phyloP scores from a whole-genome alignment of 23 tunicate genomes.

The Oikopleura albicans region DNA sequence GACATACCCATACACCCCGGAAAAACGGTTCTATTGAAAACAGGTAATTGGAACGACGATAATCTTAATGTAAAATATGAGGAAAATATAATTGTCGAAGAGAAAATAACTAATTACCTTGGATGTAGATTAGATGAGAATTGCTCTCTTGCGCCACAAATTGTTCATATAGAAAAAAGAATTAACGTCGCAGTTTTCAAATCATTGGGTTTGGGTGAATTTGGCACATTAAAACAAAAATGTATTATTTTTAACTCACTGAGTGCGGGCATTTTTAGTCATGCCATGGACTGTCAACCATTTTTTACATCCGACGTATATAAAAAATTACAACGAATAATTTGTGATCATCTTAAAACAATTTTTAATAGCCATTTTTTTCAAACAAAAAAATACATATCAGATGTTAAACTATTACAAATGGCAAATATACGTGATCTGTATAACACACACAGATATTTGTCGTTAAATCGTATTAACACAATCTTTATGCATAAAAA shows the following conservation, averaged over 20 bases:
- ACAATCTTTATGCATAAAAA: background rate
- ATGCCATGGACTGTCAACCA: background rate
- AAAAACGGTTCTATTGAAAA: background rate
- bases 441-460: background rate
- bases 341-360: background rate
- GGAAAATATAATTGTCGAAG: background rate
- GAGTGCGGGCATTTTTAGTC: background rate
- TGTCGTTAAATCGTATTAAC: background rate
- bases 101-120: background rate
- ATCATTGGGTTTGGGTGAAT: background rate
- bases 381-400: background rate
- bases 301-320: background rate
- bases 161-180: background rate
- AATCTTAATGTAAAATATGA: background rate
- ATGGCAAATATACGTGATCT: background rate
- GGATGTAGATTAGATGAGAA: background rate
- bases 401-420: background rate
- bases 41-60: background rate
- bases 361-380: background rate
- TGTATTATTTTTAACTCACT: background rate
- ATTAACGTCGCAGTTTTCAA: background rate
- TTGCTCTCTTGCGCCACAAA: background rate
- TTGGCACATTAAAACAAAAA: background rate
- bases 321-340: background rate
- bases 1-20: background rate